These are phyloP conservation scores for Procavia capensis DNA, from an alignment of 2,113 vertebrate species.

Conservation along the genomic window DNA sequence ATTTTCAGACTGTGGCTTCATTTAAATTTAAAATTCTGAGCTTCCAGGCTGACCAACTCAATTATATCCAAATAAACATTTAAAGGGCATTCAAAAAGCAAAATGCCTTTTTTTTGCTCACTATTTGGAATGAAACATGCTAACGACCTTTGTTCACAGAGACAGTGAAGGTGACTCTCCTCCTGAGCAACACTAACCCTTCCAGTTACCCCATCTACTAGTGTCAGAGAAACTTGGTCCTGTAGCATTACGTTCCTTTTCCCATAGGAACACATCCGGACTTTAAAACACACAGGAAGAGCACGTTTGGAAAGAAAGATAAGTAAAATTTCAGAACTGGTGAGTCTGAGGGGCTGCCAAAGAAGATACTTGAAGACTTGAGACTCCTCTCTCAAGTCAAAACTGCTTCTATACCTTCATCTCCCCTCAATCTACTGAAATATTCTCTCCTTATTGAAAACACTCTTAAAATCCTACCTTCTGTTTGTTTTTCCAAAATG, in stretches of 20 bases:
- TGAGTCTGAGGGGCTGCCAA: neutral
- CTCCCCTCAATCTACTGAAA: neutral
- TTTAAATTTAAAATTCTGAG: conserved; percentile 46
- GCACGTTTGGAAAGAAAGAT: neutral
- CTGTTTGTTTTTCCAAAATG: too few species aligned
- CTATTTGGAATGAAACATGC: neutral
- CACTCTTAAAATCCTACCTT: neutral
- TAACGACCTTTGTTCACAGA: neutral
- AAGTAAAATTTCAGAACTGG: neutral
- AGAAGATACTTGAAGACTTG: neutral
- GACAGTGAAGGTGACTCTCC: neutral
- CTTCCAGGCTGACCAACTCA: neutral
- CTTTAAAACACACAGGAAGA: neutral
- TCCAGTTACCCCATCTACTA: neutral
- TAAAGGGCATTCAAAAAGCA: conserved; percentile 32
- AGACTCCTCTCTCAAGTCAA: neutral
- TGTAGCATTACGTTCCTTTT: too few species aligned
- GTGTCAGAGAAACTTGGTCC: neutral
- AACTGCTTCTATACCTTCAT: neutral
- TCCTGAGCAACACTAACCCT: neutral
- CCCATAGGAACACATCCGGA: neutral
- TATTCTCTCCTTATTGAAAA: neutral
- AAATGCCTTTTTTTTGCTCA: conserved; percentile 9
- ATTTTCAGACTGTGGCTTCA: neutral
- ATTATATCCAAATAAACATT: neutral